phyloP scores from a whole-genome alignment of 64 coral and sea anemone genomes.

The Actinia tenebrosa region DNA sequence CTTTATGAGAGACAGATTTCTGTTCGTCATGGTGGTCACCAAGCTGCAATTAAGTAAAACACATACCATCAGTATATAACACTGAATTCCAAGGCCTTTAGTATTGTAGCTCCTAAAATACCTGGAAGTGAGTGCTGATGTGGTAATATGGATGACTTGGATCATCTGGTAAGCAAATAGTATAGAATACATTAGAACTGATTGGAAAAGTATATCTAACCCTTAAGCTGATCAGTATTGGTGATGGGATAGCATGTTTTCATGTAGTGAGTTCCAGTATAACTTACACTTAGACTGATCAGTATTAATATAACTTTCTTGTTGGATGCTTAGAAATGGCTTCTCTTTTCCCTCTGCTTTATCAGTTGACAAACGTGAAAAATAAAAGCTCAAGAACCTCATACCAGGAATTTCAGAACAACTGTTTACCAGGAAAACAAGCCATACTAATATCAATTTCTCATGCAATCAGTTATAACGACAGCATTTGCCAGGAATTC shows the following conservation, averaged over 20 bases:
- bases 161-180: conserved; percentile 38
- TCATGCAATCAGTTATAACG: no score
- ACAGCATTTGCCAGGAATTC: no score
- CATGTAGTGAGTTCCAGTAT: not conserved
- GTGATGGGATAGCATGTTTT: not conserved
- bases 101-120: not conserved
- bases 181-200: not conserved
- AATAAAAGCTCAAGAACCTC: not conserved
- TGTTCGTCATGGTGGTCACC: conserved; percentile 44
- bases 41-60: conserved; percentile 35
- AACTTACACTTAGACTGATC: no score
- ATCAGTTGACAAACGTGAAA: not conserved
- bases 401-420: not conserved
- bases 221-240: not conserved
- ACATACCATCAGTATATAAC: not conserved
- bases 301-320: no score
- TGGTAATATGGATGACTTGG: conserved; percentile 72
- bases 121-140: conserved; percentile 71
- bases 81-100: not conserved
- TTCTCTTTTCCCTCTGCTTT: not conserved
- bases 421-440: no score
- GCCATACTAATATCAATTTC: no score
- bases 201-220: no score
- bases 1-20: conserved; percentile 66
- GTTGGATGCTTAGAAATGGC: not conserved